These are phyloP conservation scores for Cryptophagus acutangulus DNA, from an alignment of 2,888 invertebrate genomes.

Conservation along the genomic window DNA sequence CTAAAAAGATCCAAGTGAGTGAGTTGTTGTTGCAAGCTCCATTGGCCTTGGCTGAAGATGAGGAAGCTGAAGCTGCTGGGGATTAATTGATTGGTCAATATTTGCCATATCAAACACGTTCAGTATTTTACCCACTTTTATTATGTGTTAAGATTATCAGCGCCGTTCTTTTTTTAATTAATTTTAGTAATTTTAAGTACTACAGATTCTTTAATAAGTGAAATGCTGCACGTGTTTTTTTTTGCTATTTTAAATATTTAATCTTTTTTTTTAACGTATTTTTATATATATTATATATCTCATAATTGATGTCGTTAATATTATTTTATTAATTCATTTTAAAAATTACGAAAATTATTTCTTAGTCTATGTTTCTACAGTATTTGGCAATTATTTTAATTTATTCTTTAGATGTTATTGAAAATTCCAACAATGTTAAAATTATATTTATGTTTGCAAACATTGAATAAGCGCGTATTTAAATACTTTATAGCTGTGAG, in stretches of 20 bases:
- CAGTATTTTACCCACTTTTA: background rate
- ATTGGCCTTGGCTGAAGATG: constrained; percentile 45
- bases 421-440: no score
- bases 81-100: constrained; percentile 1
- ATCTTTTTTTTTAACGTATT: no score
- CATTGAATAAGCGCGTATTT: no score
- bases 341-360: constrained; percentile 7
- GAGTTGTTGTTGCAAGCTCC: constrained; percentile 44
- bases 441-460: no score
- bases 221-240: constrained; percentile 19
- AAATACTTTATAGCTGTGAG: background rate
- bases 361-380: no score
- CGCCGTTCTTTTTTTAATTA: constrained; percentile 7
- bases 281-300: background rate
- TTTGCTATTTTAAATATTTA: constrained; percentile 9
- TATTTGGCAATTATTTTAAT: constrained; percentile 15
- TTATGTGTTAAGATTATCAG: constrained; percentile 9
- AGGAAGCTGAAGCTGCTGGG: constrained; percentile 16
- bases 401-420: background rate
- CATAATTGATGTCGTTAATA: constrained; percentile 12
- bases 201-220: constrained; percentile 9
- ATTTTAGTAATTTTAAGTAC: constrained; percentile 1
- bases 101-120: constrained; percentile 17
- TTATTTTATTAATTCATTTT: background rate
- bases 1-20: constrained; percentile 42